These are phyloP conservation scores for Euplexia lucipara DNA, from an alignment of 2,888 invertebrate genomes.

Conservation along the genomic window DNA sequence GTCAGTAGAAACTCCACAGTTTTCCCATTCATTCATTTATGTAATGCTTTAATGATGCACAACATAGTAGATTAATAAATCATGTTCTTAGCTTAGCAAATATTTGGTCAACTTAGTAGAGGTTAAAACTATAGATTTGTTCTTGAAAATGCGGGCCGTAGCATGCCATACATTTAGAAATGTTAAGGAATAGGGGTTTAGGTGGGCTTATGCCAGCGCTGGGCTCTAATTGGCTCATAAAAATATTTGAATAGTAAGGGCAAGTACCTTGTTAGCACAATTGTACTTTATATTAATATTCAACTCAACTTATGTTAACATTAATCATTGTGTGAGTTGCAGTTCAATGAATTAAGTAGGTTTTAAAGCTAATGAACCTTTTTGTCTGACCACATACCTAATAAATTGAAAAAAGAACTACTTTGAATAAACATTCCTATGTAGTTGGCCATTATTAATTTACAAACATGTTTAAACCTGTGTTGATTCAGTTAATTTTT, in stretches of 20 bases:
- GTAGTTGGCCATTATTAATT: slow-evolving; percentile 4
- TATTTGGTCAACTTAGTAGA: neutral
- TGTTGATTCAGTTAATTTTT: neutral
- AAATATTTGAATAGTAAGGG: neutral
- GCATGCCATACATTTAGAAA: neutral
- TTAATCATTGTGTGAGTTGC: slow-evolving; percentile 9
- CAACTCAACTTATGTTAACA: neutral
- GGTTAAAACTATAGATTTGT: neutral
- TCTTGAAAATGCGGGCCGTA: neutral
- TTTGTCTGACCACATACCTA: neutral
- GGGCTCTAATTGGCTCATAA: neutral
- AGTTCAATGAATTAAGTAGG: slow-evolving; percentile 24
- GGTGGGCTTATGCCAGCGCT: neutral
- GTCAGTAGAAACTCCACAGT: neutral
- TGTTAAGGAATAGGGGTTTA: neutral
- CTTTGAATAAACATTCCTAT: neutral
- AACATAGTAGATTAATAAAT: neutral
- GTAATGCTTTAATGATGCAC: slow-evolving; percentile 10
- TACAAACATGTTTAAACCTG: slow-evolving; percentile 8
- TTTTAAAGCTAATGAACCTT: slow-evolving; percentile 8
- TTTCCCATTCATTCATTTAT: neutral
- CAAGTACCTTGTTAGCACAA: neutral
- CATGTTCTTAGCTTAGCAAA: neutral
- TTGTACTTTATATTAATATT: slow-evolving; percentile 4
- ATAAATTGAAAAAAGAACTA: neutral